Percentiles rank a stretch among this genome's conserved stretches.
These are phyloP conservation scores for Oceanodroma tethys DNA, from an alignment of 2,113 vertebrate species.

Conservation along the genomic window DNA sequence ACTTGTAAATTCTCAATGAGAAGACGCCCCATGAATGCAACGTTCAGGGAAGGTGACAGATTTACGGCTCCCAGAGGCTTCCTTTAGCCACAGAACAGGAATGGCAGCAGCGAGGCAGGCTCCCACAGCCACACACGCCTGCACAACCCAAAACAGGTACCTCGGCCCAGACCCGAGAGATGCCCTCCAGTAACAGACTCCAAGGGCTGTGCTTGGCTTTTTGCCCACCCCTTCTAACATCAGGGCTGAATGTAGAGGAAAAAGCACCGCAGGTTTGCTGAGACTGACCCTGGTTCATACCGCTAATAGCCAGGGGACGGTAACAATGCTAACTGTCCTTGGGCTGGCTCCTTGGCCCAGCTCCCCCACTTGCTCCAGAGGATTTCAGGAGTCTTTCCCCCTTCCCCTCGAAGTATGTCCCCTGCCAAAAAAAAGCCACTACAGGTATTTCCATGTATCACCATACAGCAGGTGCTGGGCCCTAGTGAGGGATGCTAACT, in stretches of 20 bases:
- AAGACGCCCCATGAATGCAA: background rate
- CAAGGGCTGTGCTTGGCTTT: background rate
- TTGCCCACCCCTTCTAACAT: background rate
- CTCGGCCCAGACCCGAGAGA: background rate
- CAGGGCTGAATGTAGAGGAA: background rate
- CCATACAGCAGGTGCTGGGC: background rate
- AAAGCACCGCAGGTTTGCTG: background rate
- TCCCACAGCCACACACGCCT: background rate
- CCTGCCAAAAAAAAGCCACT: background rate
- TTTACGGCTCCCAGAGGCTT: constrained; percentile 17
- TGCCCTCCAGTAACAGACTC: background rate
- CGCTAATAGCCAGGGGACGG: background rate
- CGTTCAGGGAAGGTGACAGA: background rate
- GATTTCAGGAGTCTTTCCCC: background rate
- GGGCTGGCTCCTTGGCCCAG: background rate
- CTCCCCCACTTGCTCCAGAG: background rate
- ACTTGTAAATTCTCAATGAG: background rate
- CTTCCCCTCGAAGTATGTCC: background rate
- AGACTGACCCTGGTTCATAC: background rate
- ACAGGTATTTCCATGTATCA: background rate
- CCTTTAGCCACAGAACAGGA: background rate
- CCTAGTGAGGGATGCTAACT: background rate
- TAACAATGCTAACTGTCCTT: background rate
- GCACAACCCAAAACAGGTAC: background rate
- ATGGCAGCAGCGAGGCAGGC: background rate